Evolutionary conservation across 2,888 invertebrate genomes (phyloP).

Genomic region (Tanypteryx hageni): DNA sequence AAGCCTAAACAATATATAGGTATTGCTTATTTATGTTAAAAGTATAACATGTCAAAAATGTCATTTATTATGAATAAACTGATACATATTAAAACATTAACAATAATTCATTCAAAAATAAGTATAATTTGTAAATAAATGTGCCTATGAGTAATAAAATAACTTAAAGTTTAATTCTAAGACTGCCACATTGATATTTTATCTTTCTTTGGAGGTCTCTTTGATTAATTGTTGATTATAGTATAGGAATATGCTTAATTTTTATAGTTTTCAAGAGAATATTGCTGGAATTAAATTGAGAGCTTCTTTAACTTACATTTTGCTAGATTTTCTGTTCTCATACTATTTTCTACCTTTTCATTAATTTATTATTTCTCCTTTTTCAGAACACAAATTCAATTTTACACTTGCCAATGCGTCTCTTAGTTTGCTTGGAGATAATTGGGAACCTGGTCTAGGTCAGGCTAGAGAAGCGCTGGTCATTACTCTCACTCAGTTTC

Average conservation of each 20-base stretch:
- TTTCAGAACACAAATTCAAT: conserved; percentile 86
- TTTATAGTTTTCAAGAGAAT: neutral
- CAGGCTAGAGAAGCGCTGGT: conserved; percentile 84
- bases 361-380: neutral
- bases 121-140: too few relatives aligned
- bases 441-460: conserved; percentile 75
- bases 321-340: conserved; percentile 30
- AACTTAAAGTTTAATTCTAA: too few relatives aligned
- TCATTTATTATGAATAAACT: neutral
- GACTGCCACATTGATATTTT: too few relatives aligned
- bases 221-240: neutral
- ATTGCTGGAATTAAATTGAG: neutral
- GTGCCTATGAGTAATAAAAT: too few relatives aligned
- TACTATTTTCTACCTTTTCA: neutral
- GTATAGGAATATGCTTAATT: conserved; percentile 28
- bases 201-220: too few relatives aligned
- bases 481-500: conserved; percentile 84
- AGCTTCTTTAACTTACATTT: conserved; percentile 8
- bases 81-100: neutral
- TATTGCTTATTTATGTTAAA: conserved; percentile 69
- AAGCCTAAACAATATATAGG: conserved; percentile 80
- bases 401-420: conserved; percentile 86
- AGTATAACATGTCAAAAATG: neutral
- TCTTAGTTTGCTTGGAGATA: conserved; percentile 76
- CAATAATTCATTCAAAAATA: too few relatives aligned